Conservation (phyloP, 2,888 invertebrate genomes). For the Oxyteleia sp. region DNA sequence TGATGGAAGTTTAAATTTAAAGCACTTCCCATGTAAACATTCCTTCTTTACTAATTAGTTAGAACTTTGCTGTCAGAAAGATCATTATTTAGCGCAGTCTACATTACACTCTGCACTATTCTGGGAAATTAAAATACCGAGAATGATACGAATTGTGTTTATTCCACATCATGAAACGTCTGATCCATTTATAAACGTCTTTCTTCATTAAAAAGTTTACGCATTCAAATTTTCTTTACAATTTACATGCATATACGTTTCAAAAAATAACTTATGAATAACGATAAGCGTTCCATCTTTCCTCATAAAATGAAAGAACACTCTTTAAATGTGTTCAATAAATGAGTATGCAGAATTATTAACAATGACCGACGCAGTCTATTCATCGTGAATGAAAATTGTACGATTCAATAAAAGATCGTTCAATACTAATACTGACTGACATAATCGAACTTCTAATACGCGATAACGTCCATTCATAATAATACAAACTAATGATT, state of each 20-base stretch:
- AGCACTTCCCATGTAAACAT: conserved; percentile 51
- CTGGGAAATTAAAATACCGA: conserved; percentile 22
- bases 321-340: no score
- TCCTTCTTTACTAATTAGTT: conserved; percentile 48
- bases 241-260: no score
- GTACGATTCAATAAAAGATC: conserved; percentile 41
- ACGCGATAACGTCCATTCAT: conserved; percentile 53
- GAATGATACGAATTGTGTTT: conserved; percentile 31
- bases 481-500: conserved; percentile 38
- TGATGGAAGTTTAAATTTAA: conserved; percentile 59
- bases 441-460: conserved; percentile 41
- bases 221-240: background rate
- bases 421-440: conserved; percentile 4
- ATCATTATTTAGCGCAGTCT: conserved; percentile 40
- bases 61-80: conserved; percentile 46
- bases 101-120: conserved; percentile 29
- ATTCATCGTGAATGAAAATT: conserved; percentile 41
- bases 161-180: conserved; percentile 15
- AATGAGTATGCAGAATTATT: conserved; percentile 22
- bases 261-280: no score
- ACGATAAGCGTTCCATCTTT: no score
- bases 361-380: conserved; percentile 30
- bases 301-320: no score
- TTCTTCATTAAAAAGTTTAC: background rate
- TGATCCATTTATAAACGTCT: conserved; percentile 10